Evolutionary conservation across 2,113 vertebrate genomes (phyloP).

Genomic region (Stigmatopora nigra): DNA sequence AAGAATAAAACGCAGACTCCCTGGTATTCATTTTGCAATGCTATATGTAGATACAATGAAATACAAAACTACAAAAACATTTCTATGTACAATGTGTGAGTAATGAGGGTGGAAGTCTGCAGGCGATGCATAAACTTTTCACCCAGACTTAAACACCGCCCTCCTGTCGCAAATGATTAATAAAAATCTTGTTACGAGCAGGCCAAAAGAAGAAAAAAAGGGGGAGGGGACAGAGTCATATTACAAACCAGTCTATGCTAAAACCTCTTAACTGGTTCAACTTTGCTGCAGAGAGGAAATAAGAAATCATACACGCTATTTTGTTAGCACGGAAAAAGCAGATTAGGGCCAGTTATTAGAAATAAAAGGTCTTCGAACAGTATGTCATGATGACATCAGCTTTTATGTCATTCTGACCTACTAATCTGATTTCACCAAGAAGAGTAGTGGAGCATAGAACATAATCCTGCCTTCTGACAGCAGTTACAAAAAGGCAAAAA

Average conservation of each 20-base stretch:
- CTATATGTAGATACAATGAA: neutral
- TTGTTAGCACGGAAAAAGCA: neutral
- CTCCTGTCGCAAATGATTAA: slow-evolving; percentile 36
- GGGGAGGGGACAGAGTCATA: neutral
- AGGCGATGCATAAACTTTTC: slow-evolving; percentile 37
- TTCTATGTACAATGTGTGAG: neutral
- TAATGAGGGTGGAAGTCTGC: slow-evolving; percentile 11
- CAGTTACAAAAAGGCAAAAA: slow-evolving; percentile 10
- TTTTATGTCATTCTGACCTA: slow-evolving; percentile 60
- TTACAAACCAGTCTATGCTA: neutral
- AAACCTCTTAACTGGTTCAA: neutral
- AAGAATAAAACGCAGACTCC: neutral
- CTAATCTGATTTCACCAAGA: slow-evolving; percentile 53
- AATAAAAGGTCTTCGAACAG: slow-evolving; percentile 6
- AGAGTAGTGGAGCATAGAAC: slow-evolving; percentile 35
- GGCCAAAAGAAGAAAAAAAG: neutral
- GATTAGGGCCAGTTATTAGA: slow-evolving; percentile 1
- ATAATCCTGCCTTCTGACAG: slow-evolving; percentile 11
- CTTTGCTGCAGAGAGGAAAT: neutral
- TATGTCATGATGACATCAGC: slow-evolving; percentile 21
- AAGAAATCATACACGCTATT: neutral
- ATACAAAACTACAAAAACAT: neutral
- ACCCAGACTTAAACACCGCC: slow-evolving; percentile 35
- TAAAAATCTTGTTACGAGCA: slow-evolving; percentile 9
- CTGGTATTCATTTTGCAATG: neutral